phyloP scores from a whole-genome alignment of 2,797 vertebrate genomes.

The Gymnothorax reevesii region DNA sequence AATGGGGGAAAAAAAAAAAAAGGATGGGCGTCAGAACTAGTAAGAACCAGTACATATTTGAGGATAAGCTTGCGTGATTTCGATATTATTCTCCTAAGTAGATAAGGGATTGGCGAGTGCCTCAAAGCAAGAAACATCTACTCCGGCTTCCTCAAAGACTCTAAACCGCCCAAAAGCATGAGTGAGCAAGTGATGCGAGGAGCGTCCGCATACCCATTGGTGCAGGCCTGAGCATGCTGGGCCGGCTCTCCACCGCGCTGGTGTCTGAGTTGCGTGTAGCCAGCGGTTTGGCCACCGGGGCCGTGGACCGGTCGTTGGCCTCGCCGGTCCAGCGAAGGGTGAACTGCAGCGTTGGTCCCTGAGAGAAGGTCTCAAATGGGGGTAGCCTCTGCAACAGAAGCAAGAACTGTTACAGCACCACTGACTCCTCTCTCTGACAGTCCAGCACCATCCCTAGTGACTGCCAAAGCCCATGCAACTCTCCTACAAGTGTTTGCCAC shows the following conservation, averaged over 20 bases:
- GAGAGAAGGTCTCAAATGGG: slow-evolving; percentile 99
- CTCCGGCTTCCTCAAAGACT: too few species aligned
- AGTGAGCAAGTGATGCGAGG: too few species aligned
- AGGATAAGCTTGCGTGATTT: too few species aligned
- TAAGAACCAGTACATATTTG: not conserved
- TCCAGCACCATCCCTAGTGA: too few species aligned
- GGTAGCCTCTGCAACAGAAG: slow-evolving; percentile 82
- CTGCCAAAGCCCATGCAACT: too few species aligned
- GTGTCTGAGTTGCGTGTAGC: slow-evolving; percentile 94
- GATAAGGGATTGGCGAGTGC: not conserved
- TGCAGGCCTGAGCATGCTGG: slow-evolving; percentile 85
- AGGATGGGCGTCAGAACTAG: slow-evolving; percentile 30
- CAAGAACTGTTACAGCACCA: not conserved
- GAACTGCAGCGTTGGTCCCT: slow-evolving; percentile 99
- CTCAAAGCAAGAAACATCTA: too few species aligned
- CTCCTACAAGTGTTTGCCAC: too few species aligned
- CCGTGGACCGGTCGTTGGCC: slow-evolving; percentile 87
- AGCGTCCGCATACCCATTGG: slow-evolving; percentile 77
- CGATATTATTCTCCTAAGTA: too few species aligned
- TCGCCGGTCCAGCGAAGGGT: slow-evolving; percentile 96
- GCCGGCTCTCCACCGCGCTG: slow-evolving; percentile 87
- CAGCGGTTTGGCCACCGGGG: slow-evolving; percentile 92
- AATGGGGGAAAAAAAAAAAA: slow-evolving; percentile 38
- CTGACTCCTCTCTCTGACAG: too few species aligned
- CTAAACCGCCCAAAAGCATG: too few species aligned